Evolutionary conservation across 2,797 vertebrate species (phyloP).

Genomic region (Gastrophryne carolinensis): DNA sequence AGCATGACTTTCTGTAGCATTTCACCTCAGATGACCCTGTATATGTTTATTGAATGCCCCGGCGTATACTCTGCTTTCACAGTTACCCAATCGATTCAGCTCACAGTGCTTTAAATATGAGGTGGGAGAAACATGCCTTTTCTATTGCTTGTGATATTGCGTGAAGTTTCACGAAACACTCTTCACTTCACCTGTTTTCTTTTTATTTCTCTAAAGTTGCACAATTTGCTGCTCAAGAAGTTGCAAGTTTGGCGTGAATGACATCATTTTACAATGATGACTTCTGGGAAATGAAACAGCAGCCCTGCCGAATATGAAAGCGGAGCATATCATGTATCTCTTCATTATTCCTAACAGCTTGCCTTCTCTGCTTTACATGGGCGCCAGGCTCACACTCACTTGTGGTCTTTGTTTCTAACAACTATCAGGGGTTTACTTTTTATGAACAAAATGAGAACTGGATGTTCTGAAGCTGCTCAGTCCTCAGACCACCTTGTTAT

Average conservation of each 20-base stretch:
- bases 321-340: slow-evolving; percentile 44
- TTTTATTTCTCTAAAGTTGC: background rate
- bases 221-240: slow-evolving; percentile 48
- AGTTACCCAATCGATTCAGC: background rate
- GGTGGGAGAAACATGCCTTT: background rate
- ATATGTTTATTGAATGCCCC: background rate
- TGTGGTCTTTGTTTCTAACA: slow-evolving; percentile 56
- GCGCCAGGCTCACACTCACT: slow-evolving; percentile 52
- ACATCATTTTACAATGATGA: slow-evolving; percentile 46
- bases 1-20: background rate
- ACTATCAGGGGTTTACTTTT: slow-evolving; percentile 55
- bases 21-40: slow-evolving; percentile 18
- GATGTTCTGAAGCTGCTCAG: slow-evolving; percentile 56
- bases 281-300: slow-evolving; percentile 49
- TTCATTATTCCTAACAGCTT: slow-evolving; percentile 53
- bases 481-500: slow-evolving; percentile 52
- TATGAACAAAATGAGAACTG: slow-evolving; percentile 58
- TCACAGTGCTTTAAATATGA: background rate
- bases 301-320: slow-evolving; percentile 54
- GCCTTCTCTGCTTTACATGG: slow-evolving; percentile 53
- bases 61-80: background rate
- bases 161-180: background rate
- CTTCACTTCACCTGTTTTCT: slow-evolving; percentile 14
- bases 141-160: background rate
- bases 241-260: slow-evolving; percentile 49